Percentiles rank a stretch among this genome's conserved stretches.
phyloP scores from a whole-genome alignment of 2,888 invertebrate species.

The Sisyra nigra region DNA sequence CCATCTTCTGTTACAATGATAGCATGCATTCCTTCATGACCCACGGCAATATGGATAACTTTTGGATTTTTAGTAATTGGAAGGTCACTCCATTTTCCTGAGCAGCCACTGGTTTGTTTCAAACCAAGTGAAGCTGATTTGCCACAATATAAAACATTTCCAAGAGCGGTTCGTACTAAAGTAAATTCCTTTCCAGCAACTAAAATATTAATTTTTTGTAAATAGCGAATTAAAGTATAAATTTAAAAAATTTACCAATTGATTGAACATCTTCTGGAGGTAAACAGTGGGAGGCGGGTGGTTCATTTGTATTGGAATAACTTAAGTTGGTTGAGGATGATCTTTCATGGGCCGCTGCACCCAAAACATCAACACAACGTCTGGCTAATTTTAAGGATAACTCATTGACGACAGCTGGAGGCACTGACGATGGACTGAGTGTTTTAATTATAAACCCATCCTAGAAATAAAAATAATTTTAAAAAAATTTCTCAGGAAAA shows the following conservation, averaged over 20 bases:
- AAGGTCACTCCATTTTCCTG: constrained; percentile 45
- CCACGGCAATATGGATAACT: constrained; percentile 65
- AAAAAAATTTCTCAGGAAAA: constrained; percentile 4
- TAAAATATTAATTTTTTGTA: constrained; percentile 25
- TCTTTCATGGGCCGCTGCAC: constrained; percentile 48
- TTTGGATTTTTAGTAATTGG: constrained; percentile 52
- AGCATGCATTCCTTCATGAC: constrained; percentile 88
- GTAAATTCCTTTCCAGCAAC: constrained; percentile 84
- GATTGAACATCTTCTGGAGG: constrained; percentile 7
- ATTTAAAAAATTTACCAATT: constrained; percentile 3
- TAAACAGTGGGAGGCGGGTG: constrained; percentile 2
- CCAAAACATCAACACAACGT: constrained; percentile 63
- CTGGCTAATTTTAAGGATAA: constrained; percentile 60
- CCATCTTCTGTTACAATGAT: constrained; percentile 87
- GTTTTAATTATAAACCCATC: constrained; percentile 68
- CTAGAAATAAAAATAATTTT: constrained; percentile 24
- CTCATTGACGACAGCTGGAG: constrained; percentile 41
- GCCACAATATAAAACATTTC: constrained; percentile 76
- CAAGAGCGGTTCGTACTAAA: constrained; percentile 64
- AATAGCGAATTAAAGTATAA: not conserved
- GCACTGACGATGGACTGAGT: constrained; percentile 42
- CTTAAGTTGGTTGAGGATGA: constrained; percentile 16
- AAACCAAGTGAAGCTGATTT: constrained; percentile 76
- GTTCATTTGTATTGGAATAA: constrained; percentile 15
- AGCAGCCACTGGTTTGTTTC: constrained; percentile 40